Evolutionary conservation across 2,888 invertebrate genomes (phyloP).

Genomic region (Eupithecia subfuscata): DNA sequence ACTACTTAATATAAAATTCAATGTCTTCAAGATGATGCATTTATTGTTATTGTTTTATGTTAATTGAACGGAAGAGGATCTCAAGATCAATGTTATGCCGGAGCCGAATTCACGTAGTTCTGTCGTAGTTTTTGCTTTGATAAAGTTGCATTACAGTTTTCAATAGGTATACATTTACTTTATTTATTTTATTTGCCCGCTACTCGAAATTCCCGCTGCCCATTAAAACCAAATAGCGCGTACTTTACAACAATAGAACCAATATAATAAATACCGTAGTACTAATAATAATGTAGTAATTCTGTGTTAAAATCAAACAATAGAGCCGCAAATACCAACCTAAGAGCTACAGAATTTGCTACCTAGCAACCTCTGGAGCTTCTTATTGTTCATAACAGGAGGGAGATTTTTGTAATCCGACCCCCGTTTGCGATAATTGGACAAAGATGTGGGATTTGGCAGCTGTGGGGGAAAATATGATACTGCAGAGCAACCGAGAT

Average conservation of each 20-base stretch:
- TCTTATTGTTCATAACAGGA: too few relatives aligned
- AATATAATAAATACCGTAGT: too few relatives aligned
- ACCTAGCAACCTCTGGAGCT: too few relatives aligned
- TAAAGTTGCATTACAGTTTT: neutral
- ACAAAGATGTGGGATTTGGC: neutral
- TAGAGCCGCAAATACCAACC: neutral
- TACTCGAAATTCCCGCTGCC: neutral
- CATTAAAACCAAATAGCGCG: too few relatives aligned
- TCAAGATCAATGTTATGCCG: constrained; percentile 30
- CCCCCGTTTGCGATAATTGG: neutral
- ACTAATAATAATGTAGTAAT: too few relatives aligned
- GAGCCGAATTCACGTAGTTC: constrained; percentile 6
- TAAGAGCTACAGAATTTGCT: neutral
- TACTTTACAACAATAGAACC: too few relatives aligned
- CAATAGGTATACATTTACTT: neutral
- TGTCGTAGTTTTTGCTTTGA: too few relatives aligned
- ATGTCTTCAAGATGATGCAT: constrained; percentile 33
- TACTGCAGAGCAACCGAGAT: neutral
- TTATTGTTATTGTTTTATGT: constrained; percentile 38
- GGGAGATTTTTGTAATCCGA: neutral
- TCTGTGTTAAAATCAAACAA: neutral
- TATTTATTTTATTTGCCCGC: neutral
- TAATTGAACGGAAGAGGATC: constrained; percentile 40
- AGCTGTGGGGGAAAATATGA: neutral
- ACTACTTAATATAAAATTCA: constrained; percentile 37